A percentile compares a stretch with the other conserved stretches of the same genome.
phyloP scores from a whole-genome alignment of 2,113 vertebrate species.

The Rhynchomys soricoides region DNA sequence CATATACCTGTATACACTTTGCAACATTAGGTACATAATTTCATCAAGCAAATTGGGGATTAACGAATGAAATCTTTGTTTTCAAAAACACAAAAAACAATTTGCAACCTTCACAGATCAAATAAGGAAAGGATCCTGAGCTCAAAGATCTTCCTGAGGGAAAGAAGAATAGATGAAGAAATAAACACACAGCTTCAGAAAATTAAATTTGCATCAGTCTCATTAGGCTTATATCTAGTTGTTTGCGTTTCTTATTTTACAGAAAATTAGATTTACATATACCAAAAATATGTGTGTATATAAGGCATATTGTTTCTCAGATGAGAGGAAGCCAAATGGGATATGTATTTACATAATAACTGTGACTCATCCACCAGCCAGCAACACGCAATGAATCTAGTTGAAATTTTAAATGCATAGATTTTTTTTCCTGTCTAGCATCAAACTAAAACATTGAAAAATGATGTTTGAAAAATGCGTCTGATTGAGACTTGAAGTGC shows the following conservation, averaged over 20 bases:
- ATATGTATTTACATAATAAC: background rate
- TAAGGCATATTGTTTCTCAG: background rate
- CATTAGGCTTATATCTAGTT: background rate
- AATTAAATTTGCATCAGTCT: conserved; percentile 26
- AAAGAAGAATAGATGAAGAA: background rate
- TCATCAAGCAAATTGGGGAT: background rate
- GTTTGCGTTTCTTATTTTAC: background rate
- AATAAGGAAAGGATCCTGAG: background rate
- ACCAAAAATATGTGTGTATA: background rate
- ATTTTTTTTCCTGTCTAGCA: background rate
- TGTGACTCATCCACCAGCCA: background rate
- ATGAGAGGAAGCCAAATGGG: background rate
- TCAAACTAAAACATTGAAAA: background rate
- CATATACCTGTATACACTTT: background rate
- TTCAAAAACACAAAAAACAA: background rate
- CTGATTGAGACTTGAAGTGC: no score
- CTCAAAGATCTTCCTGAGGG: background rate
- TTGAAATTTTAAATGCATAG: background rate
- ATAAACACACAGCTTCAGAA: background rate
- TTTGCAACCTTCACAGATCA: background rate
- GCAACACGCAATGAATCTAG: background rate
- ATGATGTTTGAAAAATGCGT: background rate
- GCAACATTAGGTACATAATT: background rate
- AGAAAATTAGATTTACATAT: conserved; percentile 12
- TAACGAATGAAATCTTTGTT: conserved; percentile 27